Conservation (phyloP, 2,113 vertebrate genomes). For the Entomyzon cyanotis region DNA sequence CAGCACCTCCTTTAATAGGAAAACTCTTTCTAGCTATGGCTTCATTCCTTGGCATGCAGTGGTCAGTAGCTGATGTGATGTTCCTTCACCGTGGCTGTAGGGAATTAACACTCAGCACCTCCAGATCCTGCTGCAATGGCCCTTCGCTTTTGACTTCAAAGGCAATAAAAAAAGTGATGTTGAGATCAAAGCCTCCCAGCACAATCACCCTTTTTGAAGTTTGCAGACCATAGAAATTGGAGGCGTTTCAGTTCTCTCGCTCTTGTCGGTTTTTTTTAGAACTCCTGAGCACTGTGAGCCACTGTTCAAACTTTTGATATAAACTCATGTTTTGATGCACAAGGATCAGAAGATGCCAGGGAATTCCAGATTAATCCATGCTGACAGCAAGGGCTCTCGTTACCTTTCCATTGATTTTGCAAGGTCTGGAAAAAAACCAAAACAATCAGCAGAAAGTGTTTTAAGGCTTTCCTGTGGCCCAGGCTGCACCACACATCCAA, state of each 20-base stretch:
- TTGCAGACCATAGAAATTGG: neutral
- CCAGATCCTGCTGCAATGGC: neutral
- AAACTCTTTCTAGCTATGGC: fast-evolving
- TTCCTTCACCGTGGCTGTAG: neutral
- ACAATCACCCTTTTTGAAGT: slow-evolving; percentile 27
- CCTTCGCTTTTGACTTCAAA: slow-evolving; percentile 3
- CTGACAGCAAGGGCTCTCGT: neutral
- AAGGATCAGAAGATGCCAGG: neutral
- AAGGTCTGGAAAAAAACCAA: neutral
- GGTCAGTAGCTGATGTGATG: neutral
- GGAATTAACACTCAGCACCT: neutral
- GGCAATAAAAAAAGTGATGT: neutral
- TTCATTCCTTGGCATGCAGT: neutral
- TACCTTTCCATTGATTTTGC: neutral
- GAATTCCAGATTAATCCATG: neutral
- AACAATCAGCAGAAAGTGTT: neutral
- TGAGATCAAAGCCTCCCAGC: slow-evolving; percentile 19
- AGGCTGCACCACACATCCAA: neutral
- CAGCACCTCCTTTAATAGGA: neutral
- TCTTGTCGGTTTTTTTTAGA: neutral
- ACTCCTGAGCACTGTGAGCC: neutral
- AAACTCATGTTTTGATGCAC: neutral
- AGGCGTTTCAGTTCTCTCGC: neutral
- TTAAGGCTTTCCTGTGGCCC: neutral
- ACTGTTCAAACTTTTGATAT: neutral